Evolutionary conservation across 2,888 invertebrate genomes (phyloP), one percentile per base, ranked within the genome.

Genomic region (Drosophila emarginata): DNA sequence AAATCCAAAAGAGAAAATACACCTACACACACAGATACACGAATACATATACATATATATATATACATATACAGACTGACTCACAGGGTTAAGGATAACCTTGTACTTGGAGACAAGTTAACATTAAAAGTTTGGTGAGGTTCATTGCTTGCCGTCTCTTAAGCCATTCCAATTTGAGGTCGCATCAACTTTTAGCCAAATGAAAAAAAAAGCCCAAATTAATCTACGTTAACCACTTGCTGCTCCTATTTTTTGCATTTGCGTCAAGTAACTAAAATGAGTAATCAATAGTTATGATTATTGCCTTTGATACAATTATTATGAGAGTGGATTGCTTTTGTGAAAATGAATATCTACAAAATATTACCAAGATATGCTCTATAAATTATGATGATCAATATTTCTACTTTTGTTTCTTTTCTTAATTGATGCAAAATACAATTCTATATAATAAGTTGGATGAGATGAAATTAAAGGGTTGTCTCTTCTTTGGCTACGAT

Each of bases 281-380:
- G 83, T 87, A 83, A 84, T 77, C 87, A 77, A 78, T 64, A 39
- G 58, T 69, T 71, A 71, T 53, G 67, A 67, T 71, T 69, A 80
- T 81, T 68, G 80, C 73, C 71, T 74, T 67, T 61, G 62, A 50
- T 67, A 54, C 2, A 52, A 62, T 61, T 54, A 26, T 14, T 51
- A 21, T 5, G 57, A 53, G 28, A 53, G 28, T 36, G 18, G 32
- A 64, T 56, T 39, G 14, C 15, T 59, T 32, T 18, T n/a, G 32
- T 61, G 12, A 18, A 7, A 56, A 39, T 45, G 18, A 9, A 26
- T 36, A 32, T 32, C 32, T 7, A 9, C 1, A 32, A 32, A 32
- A 7, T 32, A 32, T 32, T 32, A 9, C 1, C 32, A 9, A 9
- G 11, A 32, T 32, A 32, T 32, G 32, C 32, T 32, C 32, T 32